Evolutionary conservation across 1,140 invertebrate genomes (phyloP), one percentile per base, ranked within the genome.

Genomic region (Drosophila sp.): DNA sequence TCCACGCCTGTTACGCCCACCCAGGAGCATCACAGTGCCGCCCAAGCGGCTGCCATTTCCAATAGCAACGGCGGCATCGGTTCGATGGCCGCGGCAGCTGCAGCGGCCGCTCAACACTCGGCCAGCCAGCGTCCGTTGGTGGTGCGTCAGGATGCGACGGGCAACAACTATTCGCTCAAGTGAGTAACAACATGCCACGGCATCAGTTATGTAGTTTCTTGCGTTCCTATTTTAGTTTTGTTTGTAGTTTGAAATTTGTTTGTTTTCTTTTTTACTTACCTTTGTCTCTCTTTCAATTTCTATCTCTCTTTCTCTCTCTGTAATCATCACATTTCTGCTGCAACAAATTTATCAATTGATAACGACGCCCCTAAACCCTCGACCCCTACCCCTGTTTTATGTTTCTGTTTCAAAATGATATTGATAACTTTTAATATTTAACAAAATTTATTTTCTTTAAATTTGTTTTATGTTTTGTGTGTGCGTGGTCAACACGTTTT

Each of bases 1-100:
- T 90, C 90, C 9, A 80, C 86, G 53, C 92, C 93, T 2, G 91
- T 84, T 6, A 96, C 95, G 59, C 96, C 96, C 40, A 97, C 96
- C n/a, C 96, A 96, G 81, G 95, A 95, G 78, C 94, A 94, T 73
- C 76, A 78, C 46, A 75, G 71, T 57, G 75, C 61, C 29, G 81
- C 74, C 38, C 59, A 72, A 40, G 89, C 74, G 13, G 89, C 80
- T 7, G 81, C 80, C 29, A 89, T 89, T 56, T 72, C 84, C 46
- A 84, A 89, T 59, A 87, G 84, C 38, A 89, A 84, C 36, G 86
- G 80, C 4, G 84, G 84, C 43, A 89, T 89, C 9, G 84, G 84
- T 7, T 89, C 86, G 4, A 84, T 89, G 80, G 79, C 81, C 11
- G 86, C 86, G 4, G 86, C 86, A 4, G 82, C 87, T 1, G 82